Conservation (phyloP, 1,140 invertebrate species). For the Tachypleus tridentatus region DNA sequence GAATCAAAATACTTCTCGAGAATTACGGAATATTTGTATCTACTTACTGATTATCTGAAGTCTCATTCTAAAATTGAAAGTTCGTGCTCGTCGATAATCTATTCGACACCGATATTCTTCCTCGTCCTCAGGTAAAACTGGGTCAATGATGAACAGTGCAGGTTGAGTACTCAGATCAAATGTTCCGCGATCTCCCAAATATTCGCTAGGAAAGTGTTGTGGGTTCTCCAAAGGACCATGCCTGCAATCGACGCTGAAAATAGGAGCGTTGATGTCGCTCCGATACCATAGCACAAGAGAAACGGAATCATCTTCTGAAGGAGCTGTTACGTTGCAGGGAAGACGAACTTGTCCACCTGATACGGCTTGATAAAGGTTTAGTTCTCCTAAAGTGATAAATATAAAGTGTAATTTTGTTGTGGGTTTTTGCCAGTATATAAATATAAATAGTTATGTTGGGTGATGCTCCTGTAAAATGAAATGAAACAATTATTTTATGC, state of each 20-base stretch:
- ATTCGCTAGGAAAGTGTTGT: conserved; percentile 2
- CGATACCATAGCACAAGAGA: conserved; percentile 73
- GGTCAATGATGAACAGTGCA: conserved; percentile 45
- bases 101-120: conserved; percentile 31
- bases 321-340: conserved; percentile 62
- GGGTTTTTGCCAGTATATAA: too few relatives aligned
- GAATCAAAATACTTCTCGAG: too few relatives aligned
- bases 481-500: too few relatives aligned
- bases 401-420: too few relatives aligned
- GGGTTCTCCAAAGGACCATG: background rate
- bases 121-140: conserved; percentile 5
- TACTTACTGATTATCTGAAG: conserved; percentile 28
- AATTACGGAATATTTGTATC: too few relatives aligned
- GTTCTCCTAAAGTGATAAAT: too few relatives aligned
- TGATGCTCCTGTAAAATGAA: too few relatives aligned
- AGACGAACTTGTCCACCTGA: conserved; percentile 57
- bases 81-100: conserved; percentile 11
- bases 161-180: conserved; percentile 18
- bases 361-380: conserved; percentile 38
- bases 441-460: too few relatives aligned
- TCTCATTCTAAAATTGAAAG: conserved; percentile 10
- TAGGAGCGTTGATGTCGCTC: conserved; percentile 36
- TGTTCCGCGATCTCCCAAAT: conserved; percentile 7
- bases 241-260: conserved; percentile 8
- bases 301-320: conserved; percentile 54